A percentile compares a stretch with the other conserved stretches of the same genome.
Conservation (phyloP, 2,113 vertebrate genomes). For the Nibea albiflora region DNA sequence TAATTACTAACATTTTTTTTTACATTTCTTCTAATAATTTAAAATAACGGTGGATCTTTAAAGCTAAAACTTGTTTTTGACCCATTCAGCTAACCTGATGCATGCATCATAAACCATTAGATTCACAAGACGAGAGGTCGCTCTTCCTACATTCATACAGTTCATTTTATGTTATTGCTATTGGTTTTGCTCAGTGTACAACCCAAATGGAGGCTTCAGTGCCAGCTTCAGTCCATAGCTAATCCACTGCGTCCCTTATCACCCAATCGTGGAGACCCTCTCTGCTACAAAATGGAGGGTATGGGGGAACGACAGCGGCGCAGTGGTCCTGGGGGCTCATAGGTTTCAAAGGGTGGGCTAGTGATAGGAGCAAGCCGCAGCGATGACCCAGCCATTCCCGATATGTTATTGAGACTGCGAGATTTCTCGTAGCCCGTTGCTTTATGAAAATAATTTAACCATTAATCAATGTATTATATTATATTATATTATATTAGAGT, state of each 20-base stretch:
- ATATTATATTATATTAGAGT: neutral
- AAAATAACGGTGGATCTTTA: slow-evolving; percentile 33
- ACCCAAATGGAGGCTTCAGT: slow-evolving; percentile 41
- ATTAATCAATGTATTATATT: neutral
- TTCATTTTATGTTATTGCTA: slow-evolving; percentile 79
- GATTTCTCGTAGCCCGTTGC: slow-evolving; percentile 92
- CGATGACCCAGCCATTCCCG: slow-evolving; percentile 89
- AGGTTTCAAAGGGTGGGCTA: slow-evolving; percentile 84
- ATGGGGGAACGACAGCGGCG: slow-evolving; percentile 90
- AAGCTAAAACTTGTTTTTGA: slow-evolving; percentile 53
- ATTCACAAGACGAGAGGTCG: slow-evolving; percentile 61
- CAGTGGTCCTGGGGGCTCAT: slow-evolving; percentile 88
- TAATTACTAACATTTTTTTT: slow-evolving; percentile 35
- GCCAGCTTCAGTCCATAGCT: slow-evolving; percentile 28
- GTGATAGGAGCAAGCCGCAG: slow-evolving; percentile 90
- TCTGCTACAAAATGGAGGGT: slow-evolving; percentile 91
- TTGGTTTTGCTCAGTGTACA: slow-evolving; percentile 56
- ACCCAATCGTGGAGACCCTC: slow-evolving; percentile 52
- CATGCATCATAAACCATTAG: slow-evolving; percentile 72
- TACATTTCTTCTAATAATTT: slow-evolving; percentile 37
- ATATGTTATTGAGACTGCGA: slow-evolving; percentile 93
- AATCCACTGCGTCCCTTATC: slow-evolving; percentile 34
- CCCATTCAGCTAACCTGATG: slow-evolving; percentile 58
- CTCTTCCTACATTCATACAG: slow-evolving; percentile 66
- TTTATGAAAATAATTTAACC: slow-evolving; percentile 38